These are phyloP conservation scores for Melozone crissalis DNA, from an alignment of 2,113 vertebrate genomes.

Conservation along the genomic window DNA sequence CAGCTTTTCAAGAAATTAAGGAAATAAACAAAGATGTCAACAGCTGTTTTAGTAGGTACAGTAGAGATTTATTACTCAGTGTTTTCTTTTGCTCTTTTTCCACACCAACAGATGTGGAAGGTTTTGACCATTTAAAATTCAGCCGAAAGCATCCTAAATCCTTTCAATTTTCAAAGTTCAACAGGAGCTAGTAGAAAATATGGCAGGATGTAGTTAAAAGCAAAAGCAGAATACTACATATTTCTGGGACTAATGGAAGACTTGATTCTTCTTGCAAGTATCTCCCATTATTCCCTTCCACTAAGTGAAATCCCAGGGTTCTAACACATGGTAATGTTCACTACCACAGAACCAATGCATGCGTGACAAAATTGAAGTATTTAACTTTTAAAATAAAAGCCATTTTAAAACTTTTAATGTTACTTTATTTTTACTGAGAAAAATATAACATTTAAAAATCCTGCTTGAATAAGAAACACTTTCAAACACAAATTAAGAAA, in stretches of 20 bases:
- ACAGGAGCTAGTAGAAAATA: neutral
- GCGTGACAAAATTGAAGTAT: neutral
- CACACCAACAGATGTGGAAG: neutral
- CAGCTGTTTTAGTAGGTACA: neutral
- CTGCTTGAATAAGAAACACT: conserved; percentile 40
- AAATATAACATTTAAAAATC: conserved; percentile 51
- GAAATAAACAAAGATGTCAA: neutral
- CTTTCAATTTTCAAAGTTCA: neutral
- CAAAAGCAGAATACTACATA: neutral
- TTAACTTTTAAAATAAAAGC: conserved; percentile 31
- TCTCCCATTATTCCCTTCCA: neutral
- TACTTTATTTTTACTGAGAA: conserved; percentile 18
- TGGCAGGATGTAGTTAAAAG: neutral
- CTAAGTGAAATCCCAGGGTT: neutral
- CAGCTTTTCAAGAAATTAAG: neutral
- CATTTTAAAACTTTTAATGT: neutral
- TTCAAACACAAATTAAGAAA: conserved; percentile 24
- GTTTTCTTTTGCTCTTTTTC: neutral
- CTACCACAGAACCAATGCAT: neutral
- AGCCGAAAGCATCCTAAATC: neutral
- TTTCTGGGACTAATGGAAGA: neutral
- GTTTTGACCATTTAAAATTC: neutral
- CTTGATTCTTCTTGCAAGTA: neutral
- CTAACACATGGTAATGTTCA: neutral
- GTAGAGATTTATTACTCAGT: neutral